Evolutionary conservation across 2,888 invertebrate species (phyloP).

Genomic region (Ceraclea dissimilis): DNA sequence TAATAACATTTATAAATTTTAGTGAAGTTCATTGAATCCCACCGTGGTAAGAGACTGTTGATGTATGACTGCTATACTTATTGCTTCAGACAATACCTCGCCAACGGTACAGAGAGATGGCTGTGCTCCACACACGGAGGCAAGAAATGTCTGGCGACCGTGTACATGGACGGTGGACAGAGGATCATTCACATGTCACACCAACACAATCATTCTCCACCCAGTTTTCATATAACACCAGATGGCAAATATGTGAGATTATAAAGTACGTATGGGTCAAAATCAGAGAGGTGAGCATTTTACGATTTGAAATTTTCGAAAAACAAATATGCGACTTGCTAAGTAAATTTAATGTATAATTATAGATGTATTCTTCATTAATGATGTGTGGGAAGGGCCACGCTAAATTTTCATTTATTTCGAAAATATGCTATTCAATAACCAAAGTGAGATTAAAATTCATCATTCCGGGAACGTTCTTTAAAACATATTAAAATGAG

Average conservation of each 20-base stretch:
- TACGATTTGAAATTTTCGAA: no score
- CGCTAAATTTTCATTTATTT: no score
- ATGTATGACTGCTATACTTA: slow-evolving; percentile 6
- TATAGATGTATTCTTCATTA: no score
- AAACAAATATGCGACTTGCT: no score
- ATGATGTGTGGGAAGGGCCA: no score
- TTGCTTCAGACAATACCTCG: background rate
- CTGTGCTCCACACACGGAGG: background rate
- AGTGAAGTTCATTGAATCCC: slow-evolving; percentile 9
- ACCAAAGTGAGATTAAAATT: no score
- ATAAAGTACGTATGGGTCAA: no score
- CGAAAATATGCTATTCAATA: no score
- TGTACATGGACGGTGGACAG: background rate
- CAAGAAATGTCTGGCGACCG: background rate
- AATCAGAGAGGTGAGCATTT: no score
- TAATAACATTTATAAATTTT: slow-evolving; percentile 4
- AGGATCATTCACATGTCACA: background rate
- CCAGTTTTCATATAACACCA: background rate
- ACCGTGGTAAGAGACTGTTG: slow-evolving; percentile 1
- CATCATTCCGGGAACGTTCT: no score
- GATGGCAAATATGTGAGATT: slow-evolving; percentile 7
- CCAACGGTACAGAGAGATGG: background rate
- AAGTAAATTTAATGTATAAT: no score
- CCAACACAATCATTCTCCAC: slow-evolving; percentile 10
- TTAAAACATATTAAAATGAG: no score